phyloP scores from a whole-genome alignment of 1,140 invertebrate species.

The Trypoxylus dichotomus region DNA sequence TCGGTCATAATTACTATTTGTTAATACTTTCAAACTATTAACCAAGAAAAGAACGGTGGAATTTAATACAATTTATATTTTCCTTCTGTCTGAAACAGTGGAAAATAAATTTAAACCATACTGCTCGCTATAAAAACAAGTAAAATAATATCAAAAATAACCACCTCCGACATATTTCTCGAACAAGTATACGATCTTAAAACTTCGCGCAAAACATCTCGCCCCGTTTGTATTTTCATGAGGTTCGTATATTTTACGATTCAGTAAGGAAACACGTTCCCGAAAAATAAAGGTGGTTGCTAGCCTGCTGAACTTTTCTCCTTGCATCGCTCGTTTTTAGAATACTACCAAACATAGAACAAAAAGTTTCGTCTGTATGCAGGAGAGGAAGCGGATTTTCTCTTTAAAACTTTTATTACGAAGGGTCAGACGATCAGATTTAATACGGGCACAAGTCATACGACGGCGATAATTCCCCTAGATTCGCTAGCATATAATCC shows the following conservation, averaged over 20 bases:
- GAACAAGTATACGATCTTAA: neutral
- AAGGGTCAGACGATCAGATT: neutral
- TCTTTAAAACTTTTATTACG: neutral
- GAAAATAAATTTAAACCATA: neutral
- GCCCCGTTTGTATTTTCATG: neutral
- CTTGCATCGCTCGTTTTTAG: neutral
- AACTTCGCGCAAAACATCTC: neutral
- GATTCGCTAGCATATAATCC: neutral
- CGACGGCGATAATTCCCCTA: neutral
- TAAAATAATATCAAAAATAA: neutral
- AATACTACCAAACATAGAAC: neutral
- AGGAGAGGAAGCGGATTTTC: neutral
- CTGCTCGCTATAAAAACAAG: neutral
- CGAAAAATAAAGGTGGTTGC: neutral
- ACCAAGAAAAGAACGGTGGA: no score
- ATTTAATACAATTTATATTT: no score
- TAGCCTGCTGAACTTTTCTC: neutral
- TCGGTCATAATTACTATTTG: no score
- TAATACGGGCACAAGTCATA: neutral
- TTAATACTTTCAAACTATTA: no score
- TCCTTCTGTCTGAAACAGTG: neutral
- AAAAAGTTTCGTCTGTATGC: neutral
- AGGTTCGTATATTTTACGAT: neutral
- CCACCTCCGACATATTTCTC: neutral
- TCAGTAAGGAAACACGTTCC: neutral